Evolutionary conservation across 1,140 invertebrate genomes (phyloP), one percentile per base, ranked within the genome.

Genomic region (Halesus radiatus): DNA sequence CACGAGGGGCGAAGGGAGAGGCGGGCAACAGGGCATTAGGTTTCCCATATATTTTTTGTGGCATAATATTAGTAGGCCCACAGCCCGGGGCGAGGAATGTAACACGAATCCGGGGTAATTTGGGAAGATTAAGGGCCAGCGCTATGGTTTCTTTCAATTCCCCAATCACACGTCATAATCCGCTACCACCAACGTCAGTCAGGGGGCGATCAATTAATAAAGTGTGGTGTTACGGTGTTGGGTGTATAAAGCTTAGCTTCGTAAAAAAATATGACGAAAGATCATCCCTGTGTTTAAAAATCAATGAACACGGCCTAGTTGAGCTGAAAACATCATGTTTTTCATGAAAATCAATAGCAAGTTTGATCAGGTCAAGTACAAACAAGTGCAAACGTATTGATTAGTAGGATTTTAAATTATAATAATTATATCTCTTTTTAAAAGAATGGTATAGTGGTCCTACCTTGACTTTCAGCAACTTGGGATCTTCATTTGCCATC

Each of bases 381-480:
- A 45, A 45, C 0, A 45, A 3, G 10, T 13, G 37, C 8, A 45
- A 45, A 7, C 8, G 37, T 45, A 13, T 10, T 45, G 2, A 13
- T 45, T 32, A 32, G n/a, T n/a, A n/a, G n/a, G n/a, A n/a, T n/a
- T n/a, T n/a, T n/a, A n/a, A n/a, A n/a, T n/a, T n/a, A n/a, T n/a
- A n/a, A n/a, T n/a, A n/a, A n/a, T n/a, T n/a, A n/a, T n/a, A n/a
- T n/a, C n/a, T n/a, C n/a, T n/a, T n/a, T n/a, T n/a, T n/a, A n/a
- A n/a, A n/a, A n/a, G n/a, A n/a, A n/a, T n/a, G n/a, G n/a, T n/a
- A n/a, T n/a, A n/a, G n/a, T n/a, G n/a, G 78, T 84, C 93, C 91
- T 90, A 96, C 96, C 93, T 95, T 96, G 82, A 94, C 91, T 85
- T 93, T 93, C 68, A 95, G 93, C 77, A 97, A 91, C 85, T 94